Percentiles rank a stretch among this genome's conserved stretches.
Evolutionary conservation across 1,140 invertebrate genomes (phyloP).

Genomic region (Cydia amplana): DNA sequence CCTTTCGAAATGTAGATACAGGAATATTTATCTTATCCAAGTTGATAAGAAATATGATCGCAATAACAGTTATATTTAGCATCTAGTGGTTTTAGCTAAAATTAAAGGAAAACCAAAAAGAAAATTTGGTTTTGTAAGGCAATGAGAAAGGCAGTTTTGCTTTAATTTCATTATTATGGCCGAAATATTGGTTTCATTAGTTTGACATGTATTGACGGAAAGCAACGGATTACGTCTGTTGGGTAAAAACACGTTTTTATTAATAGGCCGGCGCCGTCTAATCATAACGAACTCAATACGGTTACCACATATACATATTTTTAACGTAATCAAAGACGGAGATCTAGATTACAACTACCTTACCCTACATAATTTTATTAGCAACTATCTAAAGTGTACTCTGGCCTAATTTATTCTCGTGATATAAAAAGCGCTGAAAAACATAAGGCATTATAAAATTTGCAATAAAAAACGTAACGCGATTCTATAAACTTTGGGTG

Average conservation of each 20-base stretch:
- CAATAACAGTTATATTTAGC: constrained; percentile 26
- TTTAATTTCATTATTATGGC: background rate
- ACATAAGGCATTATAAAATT: constrained; percentile 21
- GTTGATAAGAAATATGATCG: background rate
- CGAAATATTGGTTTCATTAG: background rate
- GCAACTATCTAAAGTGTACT: background rate
- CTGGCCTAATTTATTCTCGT: constrained; percentile 28
- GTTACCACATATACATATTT: constrained; percentile 5
- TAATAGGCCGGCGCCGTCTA: background rate
- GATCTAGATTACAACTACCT: constrained; percentile 14
- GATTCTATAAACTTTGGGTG: background rate
- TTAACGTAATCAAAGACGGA: constrained; percentile 12
- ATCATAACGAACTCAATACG: constrained; percentile 18
- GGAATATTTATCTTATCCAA: constrained; percentile 17
- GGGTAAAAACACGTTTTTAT: background rate
- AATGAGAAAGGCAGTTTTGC: background rate
- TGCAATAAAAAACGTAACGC: background rate
- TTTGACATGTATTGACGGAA: background rate
- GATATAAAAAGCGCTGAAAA: constrained; percentile 16
- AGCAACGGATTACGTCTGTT: background rate
- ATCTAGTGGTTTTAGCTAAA: background rate
- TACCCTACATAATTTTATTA: constrained; percentile 28
- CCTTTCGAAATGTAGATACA: constrained; percentile 17
- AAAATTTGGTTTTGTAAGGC: background rate
- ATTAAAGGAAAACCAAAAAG: background rate